A percentile compares a stretch with the other conserved stretches of the same genome.
These are phyloP conservation scores for Ceratotherium simum DNA, from an alignment of 2,113 vertebrate species.

Conservation along the genomic window DNA sequence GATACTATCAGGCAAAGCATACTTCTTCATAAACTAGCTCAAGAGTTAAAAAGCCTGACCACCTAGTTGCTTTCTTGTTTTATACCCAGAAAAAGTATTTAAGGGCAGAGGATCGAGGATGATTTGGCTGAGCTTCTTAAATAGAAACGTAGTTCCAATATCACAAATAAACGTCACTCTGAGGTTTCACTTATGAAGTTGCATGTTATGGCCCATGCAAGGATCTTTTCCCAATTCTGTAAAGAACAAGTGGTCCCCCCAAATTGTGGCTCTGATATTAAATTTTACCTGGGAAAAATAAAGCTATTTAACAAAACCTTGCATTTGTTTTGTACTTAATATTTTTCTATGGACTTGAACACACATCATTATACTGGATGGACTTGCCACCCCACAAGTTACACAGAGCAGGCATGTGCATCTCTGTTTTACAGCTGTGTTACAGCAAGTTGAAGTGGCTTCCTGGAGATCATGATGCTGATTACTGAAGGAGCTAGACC, in stretches of 20 bases:
- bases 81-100: slow-evolving; percentile 38
- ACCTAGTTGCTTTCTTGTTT: slow-evolving; percentile 47
- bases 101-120: not conserved
- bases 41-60: not conserved
- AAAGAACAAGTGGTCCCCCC: slow-evolving; percentile 43
- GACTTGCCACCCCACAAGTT: not conserved
- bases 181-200: slow-evolving; percentile 48
- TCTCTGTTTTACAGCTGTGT: not conserved
- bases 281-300: slow-evolving; percentile 50
- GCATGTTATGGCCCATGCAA: not conserved
- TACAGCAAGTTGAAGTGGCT: not conserved
- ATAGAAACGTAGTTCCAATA: slow-evolving; percentile 42
- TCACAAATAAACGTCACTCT: slow-evolving; percentile 19
- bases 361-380: not conserved
- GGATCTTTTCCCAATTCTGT: not conserved
- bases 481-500: not conserved
- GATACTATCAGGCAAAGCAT: not conserved
- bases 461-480: not conserved
- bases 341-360: not conserved
- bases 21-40: not conserved
- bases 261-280: slow-evolving; percentile 28
- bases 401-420: not conserved
- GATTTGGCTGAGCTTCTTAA: slow-evolving; percentile 32
- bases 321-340: not conserved
- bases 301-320: not conserved